Conservation (phyloP, 2,113 vertebrate species). For the Polypterus senegalus region DNA sequence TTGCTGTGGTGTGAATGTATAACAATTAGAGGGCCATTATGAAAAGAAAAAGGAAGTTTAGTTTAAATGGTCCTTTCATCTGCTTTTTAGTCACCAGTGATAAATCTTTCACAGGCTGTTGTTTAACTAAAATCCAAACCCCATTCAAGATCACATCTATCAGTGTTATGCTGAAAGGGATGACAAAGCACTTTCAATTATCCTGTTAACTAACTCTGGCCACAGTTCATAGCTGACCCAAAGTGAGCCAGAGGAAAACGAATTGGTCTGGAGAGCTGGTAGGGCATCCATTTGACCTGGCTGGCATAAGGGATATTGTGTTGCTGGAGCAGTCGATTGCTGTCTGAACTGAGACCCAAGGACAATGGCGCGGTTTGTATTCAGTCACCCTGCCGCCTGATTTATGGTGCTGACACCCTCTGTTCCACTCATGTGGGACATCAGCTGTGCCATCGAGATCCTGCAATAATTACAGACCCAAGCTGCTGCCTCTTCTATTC, state of each 20-base stretch:
- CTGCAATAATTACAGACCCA: slow-evolving; percentile 36
- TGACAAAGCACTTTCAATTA: slow-evolving; percentile 77
- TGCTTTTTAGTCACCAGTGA: slow-evolving; percentile 58
- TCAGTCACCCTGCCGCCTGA: slow-evolving; percentile 55
- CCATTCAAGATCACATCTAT: slow-evolving; percentile 81
- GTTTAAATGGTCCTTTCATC: slow-evolving; percentile 60
- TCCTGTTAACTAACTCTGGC: slow-evolving; percentile 62
- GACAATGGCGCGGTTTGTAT: slow-evolving; percentile 55
- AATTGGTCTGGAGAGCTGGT: slow-evolving; percentile 34
- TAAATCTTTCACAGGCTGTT: slow-evolving; percentile 68
- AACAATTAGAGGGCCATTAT: slow-evolving; percentile 45
- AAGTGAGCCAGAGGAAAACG: slow-evolving; percentile 30
- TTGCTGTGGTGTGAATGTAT: slow-evolving; percentile 31
- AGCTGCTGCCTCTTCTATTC: slow-evolving; percentile 17
- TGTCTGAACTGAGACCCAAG: slow-evolving; percentile 39
- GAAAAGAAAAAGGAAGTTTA: slow-evolving; percentile 44
- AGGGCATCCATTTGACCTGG: slow-evolving; percentile 22
- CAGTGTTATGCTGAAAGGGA: slow-evolving; percentile 74
- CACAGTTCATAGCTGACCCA: slow-evolving; percentile 62
- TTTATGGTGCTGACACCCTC: slow-evolving; percentile 57
- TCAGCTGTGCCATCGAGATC: slow-evolving; percentile 37
- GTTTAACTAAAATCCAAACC: slow-evolving; percentile 80
- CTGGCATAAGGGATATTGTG: slow-evolving; percentile 1
- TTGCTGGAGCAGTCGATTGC: slow-evolving; percentile 40
- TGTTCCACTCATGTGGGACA: slow-evolving; percentile 43